Percentiles rank a stretch among this genome's conserved stretches.
Conservation (phyloP, 2,888 invertebrate species). For the Chorisops tibialis region DNA sequence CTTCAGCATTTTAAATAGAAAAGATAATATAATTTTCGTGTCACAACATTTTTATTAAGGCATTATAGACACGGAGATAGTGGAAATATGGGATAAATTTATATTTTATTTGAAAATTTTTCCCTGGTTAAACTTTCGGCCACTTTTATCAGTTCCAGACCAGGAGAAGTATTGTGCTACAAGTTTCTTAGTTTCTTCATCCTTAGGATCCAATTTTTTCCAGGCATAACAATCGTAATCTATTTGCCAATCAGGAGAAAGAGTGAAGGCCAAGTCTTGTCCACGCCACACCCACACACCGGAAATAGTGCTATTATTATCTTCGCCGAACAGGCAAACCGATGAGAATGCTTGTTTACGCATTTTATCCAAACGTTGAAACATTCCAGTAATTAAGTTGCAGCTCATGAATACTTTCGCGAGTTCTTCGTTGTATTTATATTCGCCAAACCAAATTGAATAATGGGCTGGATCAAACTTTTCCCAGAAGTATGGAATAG, state of each 20-base stretch:
- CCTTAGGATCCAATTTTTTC: conserved; percentile 84
- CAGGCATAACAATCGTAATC: conserved; percentile 96
- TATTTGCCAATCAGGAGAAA: conserved; percentile 90
- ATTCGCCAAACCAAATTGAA: conserved; percentile 96
- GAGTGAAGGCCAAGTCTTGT: conserved; percentile 85
- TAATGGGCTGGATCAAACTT: conserved; percentile 95
- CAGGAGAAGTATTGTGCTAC: conserved; percentile 89
- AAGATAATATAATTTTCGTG: not conserved
- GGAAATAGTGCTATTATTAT: conserved; percentile 89
- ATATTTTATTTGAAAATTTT: conserved; percentile 91
- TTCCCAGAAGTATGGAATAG: conserved; percentile 97
- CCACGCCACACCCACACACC: conserved; percentile 99
- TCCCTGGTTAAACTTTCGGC: conserved; percentile 95
- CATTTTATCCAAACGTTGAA: conserved; percentile 96
- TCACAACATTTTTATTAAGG: not conserved
- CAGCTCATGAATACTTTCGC: conserved; percentile 96
- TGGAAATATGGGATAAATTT: not conserved
- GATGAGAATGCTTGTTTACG: conserved; percentile 95
- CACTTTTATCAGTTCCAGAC: conserved; percentile 80
- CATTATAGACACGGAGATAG: not conserved
- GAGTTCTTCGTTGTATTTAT: conserved; percentile 92
- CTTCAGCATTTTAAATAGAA: not conserved
- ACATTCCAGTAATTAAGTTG: conserved; percentile 97
- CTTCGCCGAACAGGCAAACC: conserved; percentile 86
- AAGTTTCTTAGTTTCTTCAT: conserved; percentile 77